Base-by-base conservation (phyloP, 2,797 vertebrate species). In the Lophius americanus region DNA sequence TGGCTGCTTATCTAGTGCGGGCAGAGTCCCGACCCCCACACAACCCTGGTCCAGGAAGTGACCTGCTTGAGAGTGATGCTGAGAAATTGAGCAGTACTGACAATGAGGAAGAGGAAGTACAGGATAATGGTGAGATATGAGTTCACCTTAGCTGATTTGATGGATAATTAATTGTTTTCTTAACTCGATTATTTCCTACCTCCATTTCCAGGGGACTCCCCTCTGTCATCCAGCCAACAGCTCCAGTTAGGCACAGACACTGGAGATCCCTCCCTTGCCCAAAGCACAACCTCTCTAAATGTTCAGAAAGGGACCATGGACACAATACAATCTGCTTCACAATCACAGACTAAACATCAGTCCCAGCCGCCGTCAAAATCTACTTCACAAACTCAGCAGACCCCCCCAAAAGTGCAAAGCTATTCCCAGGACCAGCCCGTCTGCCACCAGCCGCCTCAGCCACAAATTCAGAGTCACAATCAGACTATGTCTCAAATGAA, bases 11-110 rank as follows among this genome's bases (percentile, higher is more conserved):
- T 81, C 93, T 98, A 13, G 94, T 99, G 77, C 95, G 88, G 81
- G 92, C 91, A 3, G 95, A 97, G 80, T 94, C 95, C 50, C 93
- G 88, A 60, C 84, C 79, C 0, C 85, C 75, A 0, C 87, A 79
- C 13, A 91, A 88, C 44, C 78, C 88, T 3, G 91, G 92, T 75
- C 54, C 92, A 51, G 91, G 87, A 77, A 95, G 90, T 9, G 96
- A 98, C 81, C 85, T 92, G 42, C 79, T 95, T 42, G 97, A 98
- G 91, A 98, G 97, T 47, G 98, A 99, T 6, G 93, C 93, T 0
- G 98, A 98, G 78, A 99, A 98, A 84, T 92, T 95, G 70, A 96
- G 96, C 90, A 95, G 96, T 84, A 97, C 96, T 1, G 97, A 99
- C 88, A 96, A 97, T 0, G 97, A 99, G 84, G 97, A 99, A 6